Evolutionary conservation across 2,113 vertebrate species (phyloP).

Genomic region (Pelmatolapia mariae): DNA sequence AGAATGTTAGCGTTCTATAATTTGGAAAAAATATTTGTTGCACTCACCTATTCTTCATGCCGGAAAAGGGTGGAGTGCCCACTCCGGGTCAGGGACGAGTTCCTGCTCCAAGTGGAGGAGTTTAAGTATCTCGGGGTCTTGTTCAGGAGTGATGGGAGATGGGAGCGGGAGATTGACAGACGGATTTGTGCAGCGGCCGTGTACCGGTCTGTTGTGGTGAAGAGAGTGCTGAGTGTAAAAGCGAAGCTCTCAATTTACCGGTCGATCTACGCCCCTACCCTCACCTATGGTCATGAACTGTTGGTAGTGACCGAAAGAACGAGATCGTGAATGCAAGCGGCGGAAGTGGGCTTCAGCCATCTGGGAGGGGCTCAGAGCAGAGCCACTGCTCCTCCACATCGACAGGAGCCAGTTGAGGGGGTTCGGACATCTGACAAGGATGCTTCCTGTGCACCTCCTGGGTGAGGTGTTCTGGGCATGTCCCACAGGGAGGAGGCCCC

Average conservation of each 20-base stretch:
- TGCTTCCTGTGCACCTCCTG: too few species aligned
- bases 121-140: background rate
- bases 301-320: background rate
- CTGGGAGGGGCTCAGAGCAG: accelerated
- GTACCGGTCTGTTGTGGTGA: background rate
- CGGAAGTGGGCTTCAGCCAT: background rate
- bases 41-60: background rate
- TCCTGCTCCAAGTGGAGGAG: background rate
- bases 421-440: too few species aligned
- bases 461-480: background rate
- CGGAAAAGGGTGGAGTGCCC: background rate
- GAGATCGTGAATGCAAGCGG: accelerated
- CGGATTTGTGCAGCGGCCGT: background rate
- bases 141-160: background rate
- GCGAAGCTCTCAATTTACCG: background rate
- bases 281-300: background rate
- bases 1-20: background rate
- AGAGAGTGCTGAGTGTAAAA: background rate
- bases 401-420: accelerated
- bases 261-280: accelerated
- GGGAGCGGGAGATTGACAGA: background rate
- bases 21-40: accelerated
- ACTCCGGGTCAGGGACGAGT: background rate
- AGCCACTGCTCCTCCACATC: background rate
- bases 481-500: background rate